Evolutionary conservation across 2,113 vertebrate genomes (phyloP).

Genomic region (Plestiodon gilberti): DNA sequence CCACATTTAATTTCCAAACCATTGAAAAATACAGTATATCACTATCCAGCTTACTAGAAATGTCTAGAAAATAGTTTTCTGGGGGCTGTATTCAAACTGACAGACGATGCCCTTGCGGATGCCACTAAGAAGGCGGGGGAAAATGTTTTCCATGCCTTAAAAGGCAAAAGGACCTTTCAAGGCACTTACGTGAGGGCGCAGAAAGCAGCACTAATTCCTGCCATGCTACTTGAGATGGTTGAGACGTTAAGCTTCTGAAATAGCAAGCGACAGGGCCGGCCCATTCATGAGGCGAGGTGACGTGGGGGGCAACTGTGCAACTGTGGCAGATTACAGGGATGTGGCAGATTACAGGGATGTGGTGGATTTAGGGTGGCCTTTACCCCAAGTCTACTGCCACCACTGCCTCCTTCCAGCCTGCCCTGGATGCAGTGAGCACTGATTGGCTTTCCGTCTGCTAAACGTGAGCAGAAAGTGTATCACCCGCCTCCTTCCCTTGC

Average conservation of each 20-base stretch:
- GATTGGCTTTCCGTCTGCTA: too few species aligned
- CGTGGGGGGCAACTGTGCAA: too few species aligned
- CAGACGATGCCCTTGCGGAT: neutral
- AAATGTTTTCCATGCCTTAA: neutral
- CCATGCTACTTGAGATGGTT: accelerated
- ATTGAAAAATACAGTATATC: neutral
- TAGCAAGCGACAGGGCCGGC: neutral
- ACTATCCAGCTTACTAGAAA: neutral
- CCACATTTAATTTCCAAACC: neutral
- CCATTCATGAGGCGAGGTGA: too few species aligned
- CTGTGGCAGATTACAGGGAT: too few species aligned
- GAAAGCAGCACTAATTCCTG: neutral
- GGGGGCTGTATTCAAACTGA: neutral
- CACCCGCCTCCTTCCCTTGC: too few species aligned
- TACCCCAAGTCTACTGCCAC: too few species aligned
- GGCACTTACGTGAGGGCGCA: neutral
- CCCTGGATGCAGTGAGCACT: too few species aligned
- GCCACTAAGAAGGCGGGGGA: neutral
- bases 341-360: too few species aligned
- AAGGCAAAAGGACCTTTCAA: neutral
- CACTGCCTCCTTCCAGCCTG: too few species aligned
- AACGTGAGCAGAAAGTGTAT: too few species aligned
- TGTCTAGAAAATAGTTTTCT: constrained; percentile 2
- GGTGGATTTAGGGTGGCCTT: too few species aligned
- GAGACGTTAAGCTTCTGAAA: neutral